Evolutionary conservation across 1,140 invertebrate genomes (phyloP).

Genomic region (Drosophila biarmipes): DNA sequence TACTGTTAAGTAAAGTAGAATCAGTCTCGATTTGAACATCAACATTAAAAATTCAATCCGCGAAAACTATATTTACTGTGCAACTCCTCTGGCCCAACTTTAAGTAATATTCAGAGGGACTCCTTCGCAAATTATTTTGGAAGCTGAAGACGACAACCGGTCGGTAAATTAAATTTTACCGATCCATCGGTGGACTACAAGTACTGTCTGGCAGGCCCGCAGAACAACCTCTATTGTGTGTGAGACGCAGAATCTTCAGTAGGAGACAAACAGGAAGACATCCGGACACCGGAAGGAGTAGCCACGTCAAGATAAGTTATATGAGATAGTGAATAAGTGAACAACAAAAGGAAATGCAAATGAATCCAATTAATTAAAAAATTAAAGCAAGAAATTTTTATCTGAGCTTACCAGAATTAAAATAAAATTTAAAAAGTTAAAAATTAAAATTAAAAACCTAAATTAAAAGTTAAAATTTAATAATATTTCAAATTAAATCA

Average conservation of each 20-base stretch:
- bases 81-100: not conserved
- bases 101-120: not conserved
- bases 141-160: not conserved
- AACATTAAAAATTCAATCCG: not conserved
- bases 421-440: too few species aligned
- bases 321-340: too few species aligned
- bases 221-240: slow-evolving; percentile 1
- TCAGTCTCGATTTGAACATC: too few species aligned
- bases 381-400: too few species aligned
- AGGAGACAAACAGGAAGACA: not conserved
- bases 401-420: too few species aligned
- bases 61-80: not conserved
- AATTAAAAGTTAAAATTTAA: too few species aligned
- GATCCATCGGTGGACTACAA: slow-evolving; percentile 1
- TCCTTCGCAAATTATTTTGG: not conserved
- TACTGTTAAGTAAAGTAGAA: too few species aligned
- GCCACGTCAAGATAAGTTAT: not conserved
- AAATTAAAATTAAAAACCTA: too few species aligned
- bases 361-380: too few species aligned
- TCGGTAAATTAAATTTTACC: not conserved
- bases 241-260: not conserved
- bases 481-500: too few species aligned
- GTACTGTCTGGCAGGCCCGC: not conserved
- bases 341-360: not conserved
- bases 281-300: not conserved